Percentiles rank a stretch among this genome's conserved stretches.
These are phyloP conservation scores for Microplitis deprimator DNA, from an alignment of 2,888 invertebrate genomes.

Conservation along the genomic window DNA sequence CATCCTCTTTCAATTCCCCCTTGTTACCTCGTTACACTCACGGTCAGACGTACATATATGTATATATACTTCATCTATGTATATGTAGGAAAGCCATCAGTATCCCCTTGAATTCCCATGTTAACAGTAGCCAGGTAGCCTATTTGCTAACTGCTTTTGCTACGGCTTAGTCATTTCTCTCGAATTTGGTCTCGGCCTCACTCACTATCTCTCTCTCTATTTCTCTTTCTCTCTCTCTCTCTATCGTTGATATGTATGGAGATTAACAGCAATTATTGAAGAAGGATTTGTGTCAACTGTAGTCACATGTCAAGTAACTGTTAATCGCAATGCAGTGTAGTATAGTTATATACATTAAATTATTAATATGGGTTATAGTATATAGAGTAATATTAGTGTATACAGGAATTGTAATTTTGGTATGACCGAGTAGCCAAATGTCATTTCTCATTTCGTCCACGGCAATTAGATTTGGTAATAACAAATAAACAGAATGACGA, in stretches of 20 bases:
- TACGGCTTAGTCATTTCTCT: background rate
- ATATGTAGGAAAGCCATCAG: constrained; percentile 15
- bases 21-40: background rate
- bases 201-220: background rate
- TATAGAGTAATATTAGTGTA: constrained; percentile 14
- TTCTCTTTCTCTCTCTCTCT: background rate
- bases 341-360: no score
- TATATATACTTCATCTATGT: constrained; percentile 13
- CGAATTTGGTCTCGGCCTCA: background rate
- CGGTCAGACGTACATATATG: background rate
- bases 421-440: constrained; percentile 45
- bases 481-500: constrained; percentile 56
- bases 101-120: constrained; percentile 30
- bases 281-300: constrained; percentile 1
- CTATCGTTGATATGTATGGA: background rate
- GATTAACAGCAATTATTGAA: background rate
- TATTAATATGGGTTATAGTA: no score
- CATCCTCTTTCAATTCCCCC: constrained; percentile 23
- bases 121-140: background rate
- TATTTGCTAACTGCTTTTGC: background rate
- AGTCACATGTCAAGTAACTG: background rate
- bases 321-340: background rate
- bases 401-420: constrained; percentile 56
- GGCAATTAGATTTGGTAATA: constrained; percentile 63
- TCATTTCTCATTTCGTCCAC: constrained; percentile 56